Conservation (phyloP, 2,888 invertebrate species). For the Stenodera caucasica region DNA sequence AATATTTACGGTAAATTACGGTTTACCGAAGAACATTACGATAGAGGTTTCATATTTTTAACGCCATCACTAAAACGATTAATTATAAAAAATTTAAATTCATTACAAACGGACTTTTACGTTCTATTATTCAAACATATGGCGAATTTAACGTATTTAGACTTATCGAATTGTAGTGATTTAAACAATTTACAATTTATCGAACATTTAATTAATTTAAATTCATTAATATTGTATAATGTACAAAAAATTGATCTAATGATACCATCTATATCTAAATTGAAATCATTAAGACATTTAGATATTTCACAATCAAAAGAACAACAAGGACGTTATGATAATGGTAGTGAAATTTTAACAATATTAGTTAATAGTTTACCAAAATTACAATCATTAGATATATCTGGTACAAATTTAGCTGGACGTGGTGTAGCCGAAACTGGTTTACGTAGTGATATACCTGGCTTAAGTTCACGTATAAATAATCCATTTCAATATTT, state of each 20-base stretch:
- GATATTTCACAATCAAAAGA: constrained; percentile 82
- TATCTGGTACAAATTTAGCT: constrained; percentile 94
- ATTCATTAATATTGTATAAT: constrained; percentile 79
- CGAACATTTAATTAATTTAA: constrained; percentile 66
- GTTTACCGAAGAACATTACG: constrained; percentile 47
- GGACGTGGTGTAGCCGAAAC: constrained; percentile 76
- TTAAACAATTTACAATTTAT: constrained; percentile 70
- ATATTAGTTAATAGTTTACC: constrained; percentile 75
- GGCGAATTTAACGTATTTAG: constrained; percentile 67
- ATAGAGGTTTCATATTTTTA: constrained; percentile 59
- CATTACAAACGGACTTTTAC: constrained; percentile 58
- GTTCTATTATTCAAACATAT: constrained; percentile 63
- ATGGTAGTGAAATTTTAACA: constrained; percentile 73
- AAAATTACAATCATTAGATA: constrained; percentile 80
- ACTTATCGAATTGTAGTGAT: constrained; percentile 69
- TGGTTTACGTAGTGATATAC: constrained; percentile 65
- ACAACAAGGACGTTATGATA: constrained; percentile 69
- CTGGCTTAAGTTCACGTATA: constrained; percentile 78
- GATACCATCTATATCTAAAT: constrained; percentile 63
- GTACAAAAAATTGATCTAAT: constrained; percentile 69
- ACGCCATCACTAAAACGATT: constrained; percentile 65
- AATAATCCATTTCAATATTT: constrained; percentile 82
- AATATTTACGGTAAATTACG: constrained; percentile 38
- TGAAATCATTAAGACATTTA: constrained; percentile 67
- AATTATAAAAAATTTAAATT: constrained; percentile 60